Evolutionary conservation across 2,797 vertebrate species (phyloP), one percentile per base, ranked within the genome.

Genomic region (Schizothorax lantsangensis): DNA sequence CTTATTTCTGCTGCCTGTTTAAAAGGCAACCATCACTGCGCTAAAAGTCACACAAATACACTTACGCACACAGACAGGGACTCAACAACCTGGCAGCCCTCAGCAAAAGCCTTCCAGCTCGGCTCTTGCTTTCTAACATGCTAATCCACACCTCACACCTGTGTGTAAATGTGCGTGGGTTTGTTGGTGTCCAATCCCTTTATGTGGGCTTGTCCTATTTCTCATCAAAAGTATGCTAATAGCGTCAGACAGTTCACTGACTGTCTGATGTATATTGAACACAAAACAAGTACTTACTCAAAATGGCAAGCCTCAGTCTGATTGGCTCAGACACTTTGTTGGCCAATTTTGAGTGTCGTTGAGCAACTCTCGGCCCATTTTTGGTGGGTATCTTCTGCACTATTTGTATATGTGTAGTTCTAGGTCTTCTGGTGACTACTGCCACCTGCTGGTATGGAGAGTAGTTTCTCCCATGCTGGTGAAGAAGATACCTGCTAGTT

Each of bases 11-110:
- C 91, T 91, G 92, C 89, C 90, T 90, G 91, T 93, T 93, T 81
- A 21, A 91, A 89, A 93, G 88, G 90, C 91, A 94, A 91, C 88
- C 93, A 81, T 93, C 93, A 88, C 90, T 88, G 88, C 86, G 10
- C 71, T 57, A 43, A 88, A 79, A 68, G 74, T 78, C 88, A 73
- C 85, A 78, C 78, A 84, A 64, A 84, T n/a, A 88, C 59, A 88
- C 59, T 57, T 14, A 23, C 15, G 17, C 47, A 72, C 80, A 45
- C 52, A 83, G 62, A 73, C 64, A 74, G 69, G 79, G 38, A 79
- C 64, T 81, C 84, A 81, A 86, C 83, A 75, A 89, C 52, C 62
- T 80, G 47, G 79, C 77, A 84, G n/a, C 64, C 87, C 68, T 82
- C 30, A 85, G 66, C 79, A 78, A 80, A 85, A 73, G 33, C 69